Evolutionary conservation across 1,140 invertebrate species (phyloP).

Genomic region (Drosophila kanapiae): DNA sequence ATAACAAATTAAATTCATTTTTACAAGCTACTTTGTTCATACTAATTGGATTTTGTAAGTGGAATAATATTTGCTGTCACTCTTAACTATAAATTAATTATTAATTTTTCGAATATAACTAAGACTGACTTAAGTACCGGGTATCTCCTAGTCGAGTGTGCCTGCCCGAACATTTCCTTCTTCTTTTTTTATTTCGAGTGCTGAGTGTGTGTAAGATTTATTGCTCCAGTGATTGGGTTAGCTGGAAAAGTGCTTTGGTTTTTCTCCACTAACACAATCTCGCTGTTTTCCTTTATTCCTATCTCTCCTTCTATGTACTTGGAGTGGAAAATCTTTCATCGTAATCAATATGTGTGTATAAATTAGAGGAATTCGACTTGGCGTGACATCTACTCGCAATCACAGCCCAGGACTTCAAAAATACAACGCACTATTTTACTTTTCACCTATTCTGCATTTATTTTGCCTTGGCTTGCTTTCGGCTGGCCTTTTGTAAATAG

Average conservation of each 20-base stretch:
- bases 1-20: no score
- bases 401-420: slow-evolving; percentile 20
- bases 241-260: slow-evolving; percentile 50
- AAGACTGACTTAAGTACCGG: no score
- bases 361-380: slow-evolving; percentile 48
- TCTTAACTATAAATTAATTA: no score
- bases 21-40: no score
- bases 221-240: slow-evolving; percentile 56
- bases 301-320: not conserved
- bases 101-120: no score
- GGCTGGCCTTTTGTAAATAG: slow-evolving; percentile 36
- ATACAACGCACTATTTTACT: slow-evolving; percentile 14
- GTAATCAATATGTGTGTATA: slow-evolving; percentile 65
- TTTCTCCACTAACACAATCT: slow-evolving; percentile 34
- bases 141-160: not conserved
- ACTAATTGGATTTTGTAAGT: no score
- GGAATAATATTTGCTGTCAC: no score
- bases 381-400: slow-evolving; percentile 40
- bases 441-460: slow-evolving; percentile 29
- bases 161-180: not conserved
- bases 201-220: slow-evolving; percentile 61
- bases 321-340: slow-evolving; percentile 40
- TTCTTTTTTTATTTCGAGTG: slow-evolving; percentile 30
- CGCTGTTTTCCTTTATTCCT: slow-evolving; percentile 11
- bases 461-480: slow-evolving; percentile 15